Conservation (phyloP, 2,797 vertebrate species). For the Rhincodon typus region DNA sequence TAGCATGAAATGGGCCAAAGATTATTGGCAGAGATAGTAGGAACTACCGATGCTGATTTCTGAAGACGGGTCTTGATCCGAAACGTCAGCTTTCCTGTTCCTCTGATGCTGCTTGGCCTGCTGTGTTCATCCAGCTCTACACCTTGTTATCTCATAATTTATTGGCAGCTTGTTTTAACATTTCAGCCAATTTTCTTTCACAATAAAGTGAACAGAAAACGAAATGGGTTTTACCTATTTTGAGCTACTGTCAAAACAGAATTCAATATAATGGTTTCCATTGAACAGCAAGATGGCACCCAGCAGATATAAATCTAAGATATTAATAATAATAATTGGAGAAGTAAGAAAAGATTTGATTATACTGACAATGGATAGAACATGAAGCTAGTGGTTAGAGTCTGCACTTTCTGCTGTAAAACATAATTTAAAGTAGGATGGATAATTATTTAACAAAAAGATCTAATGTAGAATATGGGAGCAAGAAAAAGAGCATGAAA, state of each 20-base stretch:
- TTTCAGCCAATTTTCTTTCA: neutral
- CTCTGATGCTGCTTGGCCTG: too few species aligned
- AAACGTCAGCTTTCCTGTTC: too few species aligned
- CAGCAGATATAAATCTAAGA: neutral
- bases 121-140: too few species aligned
- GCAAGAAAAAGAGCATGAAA: neutral
- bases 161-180: neutral
- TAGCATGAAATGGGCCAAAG: neutral
- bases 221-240: neutral
- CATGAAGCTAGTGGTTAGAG: neutral
- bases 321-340: neutral
- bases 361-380: neutral
- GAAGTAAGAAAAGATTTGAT: neutral
- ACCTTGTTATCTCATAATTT: neutral
- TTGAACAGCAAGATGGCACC: neutral
- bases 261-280: neutral
- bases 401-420: neutral
- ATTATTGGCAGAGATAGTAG: neutral
- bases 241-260: neutral
- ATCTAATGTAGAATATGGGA: neutral
- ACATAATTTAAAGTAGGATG: neutral
- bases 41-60: too few species aligned
- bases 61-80: too few species aligned
- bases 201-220: neutral
- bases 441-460: neutral